Evolutionary conservation across 2,888 invertebrate species (phyloP).

Genomic region (Erpobdella octoculata): DNA sequence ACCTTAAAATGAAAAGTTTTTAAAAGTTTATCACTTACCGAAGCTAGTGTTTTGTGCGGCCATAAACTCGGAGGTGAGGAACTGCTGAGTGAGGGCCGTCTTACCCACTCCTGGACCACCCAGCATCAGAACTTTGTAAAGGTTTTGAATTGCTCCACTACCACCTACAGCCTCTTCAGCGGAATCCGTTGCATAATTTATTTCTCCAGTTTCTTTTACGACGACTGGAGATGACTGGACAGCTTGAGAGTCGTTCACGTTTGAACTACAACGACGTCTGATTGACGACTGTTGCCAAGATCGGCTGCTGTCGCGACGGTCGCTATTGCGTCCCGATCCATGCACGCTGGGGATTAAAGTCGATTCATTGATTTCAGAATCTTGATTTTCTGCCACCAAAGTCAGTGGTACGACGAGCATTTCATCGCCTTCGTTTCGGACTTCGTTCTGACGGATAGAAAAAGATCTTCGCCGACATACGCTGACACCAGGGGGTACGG

Average conservation of each 20-base stretch:
- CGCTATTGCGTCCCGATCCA: neutral
- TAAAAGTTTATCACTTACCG: no score
- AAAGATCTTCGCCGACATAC: conserved; percentile 34
- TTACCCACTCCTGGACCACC: conserved; percentile 37
- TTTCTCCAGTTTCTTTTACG: neutral
- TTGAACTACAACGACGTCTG: neutral
- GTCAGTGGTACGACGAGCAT: conserved; percentile 19
- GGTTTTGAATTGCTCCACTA: neutral
- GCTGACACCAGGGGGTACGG: neutral
- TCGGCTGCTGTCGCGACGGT: neutral
- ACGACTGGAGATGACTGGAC: neutral
- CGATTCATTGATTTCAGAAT: neutral
- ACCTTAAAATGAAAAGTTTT: no score
- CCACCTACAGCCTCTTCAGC: neutral
- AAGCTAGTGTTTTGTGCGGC: conserved; percentile 37
- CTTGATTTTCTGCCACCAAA: neutral
- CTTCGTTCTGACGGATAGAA: conserved; percentile 32
- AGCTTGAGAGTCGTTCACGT: neutral
- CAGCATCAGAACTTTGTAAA: conserved; percentile 35
- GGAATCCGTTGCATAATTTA: neutral
- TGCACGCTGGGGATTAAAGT: neutral
- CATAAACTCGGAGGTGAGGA: conserved; percentile 37
- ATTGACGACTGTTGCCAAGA: conserved; percentile 14
- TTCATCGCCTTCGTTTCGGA: conserved; percentile 35
- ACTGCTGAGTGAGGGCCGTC: conserved; percentile 36